Evolutionary conservation across 1,140 invertebrate species (phyloP).

Genomic region (Muscidifurax raptorellus): DNA sequence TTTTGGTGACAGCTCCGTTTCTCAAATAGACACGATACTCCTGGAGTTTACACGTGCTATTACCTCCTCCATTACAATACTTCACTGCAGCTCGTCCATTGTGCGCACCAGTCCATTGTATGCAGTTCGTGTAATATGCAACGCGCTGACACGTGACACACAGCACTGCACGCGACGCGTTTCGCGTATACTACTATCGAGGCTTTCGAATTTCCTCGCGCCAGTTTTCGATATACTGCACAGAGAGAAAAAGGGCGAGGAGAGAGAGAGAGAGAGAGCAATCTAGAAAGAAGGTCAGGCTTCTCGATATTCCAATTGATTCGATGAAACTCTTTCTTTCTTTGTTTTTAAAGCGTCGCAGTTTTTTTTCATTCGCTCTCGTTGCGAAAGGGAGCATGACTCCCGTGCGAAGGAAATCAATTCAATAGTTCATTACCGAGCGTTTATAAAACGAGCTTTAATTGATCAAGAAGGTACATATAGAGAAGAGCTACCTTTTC

Average conservation of each 20-base stretch:
- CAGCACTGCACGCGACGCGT: neutral
- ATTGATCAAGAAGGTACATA: neutral
- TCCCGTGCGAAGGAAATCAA: neutral
- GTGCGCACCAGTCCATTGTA: neutral
- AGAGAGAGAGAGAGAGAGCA: neutral
- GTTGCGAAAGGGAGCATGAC: neutral
- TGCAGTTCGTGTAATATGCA: neutral
- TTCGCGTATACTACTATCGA: neutral
- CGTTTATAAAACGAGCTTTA: neutral
- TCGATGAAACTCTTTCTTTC: neutral
- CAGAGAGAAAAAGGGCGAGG: neutral
- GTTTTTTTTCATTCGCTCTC: neutral
- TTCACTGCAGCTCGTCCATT: neutral
- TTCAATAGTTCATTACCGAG: neutral
- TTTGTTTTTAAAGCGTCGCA: neutral
- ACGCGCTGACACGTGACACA: neutral
- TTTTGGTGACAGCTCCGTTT: no score
- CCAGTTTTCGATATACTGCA: neutral
- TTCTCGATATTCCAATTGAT: conserved; percentile 1
- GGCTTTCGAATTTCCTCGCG: neutral
- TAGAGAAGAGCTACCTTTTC: neutral
- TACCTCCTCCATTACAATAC: neutral
- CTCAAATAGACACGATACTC: no score
- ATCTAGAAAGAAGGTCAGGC: neutral
- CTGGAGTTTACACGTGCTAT: no score